Evolutionary conservation across 35 echinoderm and acorn worm species (phyloP).

Genomic region (Amphiura filiformis): DNA sequence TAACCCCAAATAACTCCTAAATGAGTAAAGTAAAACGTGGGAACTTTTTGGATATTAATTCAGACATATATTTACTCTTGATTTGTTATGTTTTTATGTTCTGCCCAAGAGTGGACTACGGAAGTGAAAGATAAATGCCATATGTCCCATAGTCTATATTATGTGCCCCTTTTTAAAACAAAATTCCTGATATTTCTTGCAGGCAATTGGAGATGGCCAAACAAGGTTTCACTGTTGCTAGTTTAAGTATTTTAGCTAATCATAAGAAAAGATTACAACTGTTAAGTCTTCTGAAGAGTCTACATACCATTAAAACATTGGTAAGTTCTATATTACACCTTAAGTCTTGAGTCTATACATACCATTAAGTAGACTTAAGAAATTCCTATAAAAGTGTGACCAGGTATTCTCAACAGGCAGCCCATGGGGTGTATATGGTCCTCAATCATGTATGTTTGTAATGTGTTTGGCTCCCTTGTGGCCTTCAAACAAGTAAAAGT

Average conservation of each 20-base stretch:
- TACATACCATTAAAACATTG: constrained; percentile 88
- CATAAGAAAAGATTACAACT: constrained; percentile 70
- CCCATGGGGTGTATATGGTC: background rate
- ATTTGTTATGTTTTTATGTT: no score
- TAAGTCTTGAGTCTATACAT: background rate
- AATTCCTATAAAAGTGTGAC: background rate
- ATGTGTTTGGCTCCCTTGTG: no score
- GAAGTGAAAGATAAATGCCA: no score
- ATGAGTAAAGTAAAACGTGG: no score
- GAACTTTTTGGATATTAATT: no score
- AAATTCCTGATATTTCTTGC: constrained; percentile 42
- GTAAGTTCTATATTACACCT: no score
- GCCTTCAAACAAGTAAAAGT: no score
- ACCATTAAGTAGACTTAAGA: background rate
- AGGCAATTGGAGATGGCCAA: constrained; percentile 79
- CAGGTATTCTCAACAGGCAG: background rate
- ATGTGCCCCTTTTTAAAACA: no score
- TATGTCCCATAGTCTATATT: background rate
- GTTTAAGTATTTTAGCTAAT: constrained; percentile 84
- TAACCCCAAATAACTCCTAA: no score
- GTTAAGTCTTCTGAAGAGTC: constrained; percentile 71
- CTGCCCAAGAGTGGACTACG: no score
- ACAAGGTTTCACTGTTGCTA: constrained; percentile 83
- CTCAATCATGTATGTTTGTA: background rate
- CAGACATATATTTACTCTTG: no score